Evolutionary conservation across 2,888 invertebrate genomes (phyloP).

Genomic region (Lasiommata megera): DNA sequence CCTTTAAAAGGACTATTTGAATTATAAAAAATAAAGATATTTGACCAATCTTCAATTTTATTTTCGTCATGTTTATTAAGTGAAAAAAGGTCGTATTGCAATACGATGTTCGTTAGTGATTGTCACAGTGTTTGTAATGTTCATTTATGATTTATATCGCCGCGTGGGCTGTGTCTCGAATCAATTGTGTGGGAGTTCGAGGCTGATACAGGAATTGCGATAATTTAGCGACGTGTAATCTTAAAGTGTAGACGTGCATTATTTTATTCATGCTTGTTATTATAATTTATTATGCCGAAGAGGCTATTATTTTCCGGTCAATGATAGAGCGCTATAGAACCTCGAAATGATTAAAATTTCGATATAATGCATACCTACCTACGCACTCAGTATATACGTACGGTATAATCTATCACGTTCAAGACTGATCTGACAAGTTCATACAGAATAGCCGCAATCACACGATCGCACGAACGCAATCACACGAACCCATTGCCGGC

Average conservation of each 20-base stretch:
- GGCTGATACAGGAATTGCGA: constrained; percentile 38
- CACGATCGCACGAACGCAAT: no score
- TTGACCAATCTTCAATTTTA: no score
- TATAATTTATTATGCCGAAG: constrained; percentile 23
- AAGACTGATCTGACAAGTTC: no score
- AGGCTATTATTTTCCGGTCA: constrained; percentile 7
- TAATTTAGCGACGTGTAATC: constrained; percentile 38
- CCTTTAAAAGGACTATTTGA: no score
- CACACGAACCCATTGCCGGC: no score
- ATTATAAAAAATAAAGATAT: no score
- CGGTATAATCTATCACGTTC: no score
- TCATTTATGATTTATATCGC: constrained; percentile 57
- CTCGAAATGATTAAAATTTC: neutral
- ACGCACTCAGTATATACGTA: neutral
- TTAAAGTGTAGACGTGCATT: constrained; percentile 32
- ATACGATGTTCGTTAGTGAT: constrained; percentile 64
- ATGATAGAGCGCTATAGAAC: neutral
- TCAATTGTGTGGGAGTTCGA: constrained; percentile 50
- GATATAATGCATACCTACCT: neutral
- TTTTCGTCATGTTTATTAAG: no score
- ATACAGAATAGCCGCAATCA: no score
- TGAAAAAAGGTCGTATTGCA: neutral
- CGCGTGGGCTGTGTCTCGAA: constrained; percentile 56
- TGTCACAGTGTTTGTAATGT: constrained; percentile 47
- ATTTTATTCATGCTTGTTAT: constrained; percentile 20